Base-by-base conservation (phyloP, 2,888 invertebrate genomes). In the Drosophila percnosoma region DNA sequence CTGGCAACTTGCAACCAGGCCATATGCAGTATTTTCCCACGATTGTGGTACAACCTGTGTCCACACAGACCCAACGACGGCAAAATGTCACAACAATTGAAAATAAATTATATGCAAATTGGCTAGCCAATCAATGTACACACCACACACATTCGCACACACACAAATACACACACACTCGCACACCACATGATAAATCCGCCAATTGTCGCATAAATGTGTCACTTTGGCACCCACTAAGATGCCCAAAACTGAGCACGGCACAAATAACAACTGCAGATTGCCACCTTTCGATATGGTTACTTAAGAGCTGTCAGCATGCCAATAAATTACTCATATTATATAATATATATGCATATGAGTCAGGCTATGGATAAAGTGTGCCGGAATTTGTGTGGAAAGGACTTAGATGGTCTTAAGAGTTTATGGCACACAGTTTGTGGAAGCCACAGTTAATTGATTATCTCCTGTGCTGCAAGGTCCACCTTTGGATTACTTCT, bases 31-130 rank as follows among this genome's bases (percentile, higher is more conserved):
- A 65, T 62, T 71, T 86, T 85, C 87, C 87, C 85, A 86, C 85
- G 85, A 65, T 77, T 73, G 58, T 55, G 68, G 61, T 75, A 81
- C 87, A 84, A 83, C 87, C 84, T 87, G 84, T 71, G 18, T 27
- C 60, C 69, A 42, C 24, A 24, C 36, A 24, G 15, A 34, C 58
- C 3, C 11, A 24, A 24, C 15, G 2, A 38, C 38, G 83, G 54
- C 74, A 74, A 87, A 87, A 87, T 87, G 86, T 87, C 87, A 87
- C 87, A 87, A 83, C 87, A 87, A 87, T 87, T 87, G 88, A 67
- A 83, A 87, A 87, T 87, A 87, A 87, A 87, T 87, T 87, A 87
- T 86, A 87, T 87, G 87, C 84, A 87, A 87, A 87, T 87, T 86
- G 87, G 74, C 48, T 73, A 67, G 68, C 85, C 83, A 87, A 86